Evolutionary conservation across 2,888 invertebrate genomes (phyloP).

Genomic region (Adelognathus sp.): DNA sequence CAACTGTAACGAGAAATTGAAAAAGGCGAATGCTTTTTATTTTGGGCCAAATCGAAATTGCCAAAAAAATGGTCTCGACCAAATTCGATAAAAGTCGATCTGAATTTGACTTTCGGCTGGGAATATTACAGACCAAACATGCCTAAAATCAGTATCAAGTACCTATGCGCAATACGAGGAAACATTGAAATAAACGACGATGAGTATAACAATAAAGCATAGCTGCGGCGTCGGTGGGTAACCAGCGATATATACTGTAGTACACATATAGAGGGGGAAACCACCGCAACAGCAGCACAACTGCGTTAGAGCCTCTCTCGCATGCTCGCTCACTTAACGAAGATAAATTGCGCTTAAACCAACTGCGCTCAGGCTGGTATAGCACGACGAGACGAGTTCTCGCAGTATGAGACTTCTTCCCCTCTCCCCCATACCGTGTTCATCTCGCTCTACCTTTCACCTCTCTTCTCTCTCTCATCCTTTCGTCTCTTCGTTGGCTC

Average conservation of each 20-base stretch:
- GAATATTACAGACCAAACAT: no score
- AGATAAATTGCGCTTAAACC: slow-evolving; percentile 80
- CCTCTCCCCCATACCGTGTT: slow-evolving; percentile 33
- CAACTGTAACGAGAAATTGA: no score
- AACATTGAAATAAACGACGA: no score
- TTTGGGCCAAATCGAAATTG: no score
- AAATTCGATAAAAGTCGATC: no score
- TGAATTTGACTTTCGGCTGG: no score
- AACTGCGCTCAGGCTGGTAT: slow-evolving; percentile 72
- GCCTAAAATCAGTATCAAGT: no score
- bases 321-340: slow-evolving; percentile 79
- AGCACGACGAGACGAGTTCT: slow-evolving; percentile 44
- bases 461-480: slow-evolving; percentile 14
- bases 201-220: no score
- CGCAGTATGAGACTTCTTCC: slow-evolving; percentile 47
- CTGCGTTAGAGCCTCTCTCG: slow-evolving; percentile 59
- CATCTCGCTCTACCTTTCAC: slow-evolving; percentile 33
- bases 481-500: slow-evolving; percentile 48
- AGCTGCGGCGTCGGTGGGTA: background rate
- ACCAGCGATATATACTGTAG: no score
- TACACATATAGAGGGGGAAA: slow-evolving; percentile 47
- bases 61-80: no score
- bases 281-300: slow-evolving; percentile 37
- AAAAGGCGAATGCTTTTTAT: no score
- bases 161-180: no score